phyloP scores from a whole-genome alignment of 2,888 invertebrate genomes.

The Eupithecia centaureata region DNA sequence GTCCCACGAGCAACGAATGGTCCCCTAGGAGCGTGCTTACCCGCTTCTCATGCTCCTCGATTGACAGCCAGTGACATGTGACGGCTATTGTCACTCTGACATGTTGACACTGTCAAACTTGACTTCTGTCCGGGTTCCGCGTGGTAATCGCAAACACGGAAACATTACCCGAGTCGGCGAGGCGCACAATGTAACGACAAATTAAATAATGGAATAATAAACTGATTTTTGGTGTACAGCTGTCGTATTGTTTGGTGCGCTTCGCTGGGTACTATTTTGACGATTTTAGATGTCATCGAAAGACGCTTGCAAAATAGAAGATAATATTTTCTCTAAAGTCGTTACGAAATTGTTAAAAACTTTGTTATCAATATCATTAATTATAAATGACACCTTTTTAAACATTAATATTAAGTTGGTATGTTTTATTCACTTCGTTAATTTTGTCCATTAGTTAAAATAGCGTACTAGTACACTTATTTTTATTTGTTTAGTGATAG shows the following conservation, averaged over 20 bases:
- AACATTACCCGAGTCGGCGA: constrained; percentile 67
- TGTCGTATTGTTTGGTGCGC: constrained; percentile 54
- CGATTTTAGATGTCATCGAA: constrained; percentile 53
- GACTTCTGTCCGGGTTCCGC: constrained; percentile 81
- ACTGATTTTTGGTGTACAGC: constrained; percentile 67
- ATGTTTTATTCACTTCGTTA: no score
- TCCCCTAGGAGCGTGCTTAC: constrained; percentile 54
- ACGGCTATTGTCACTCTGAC: constrained; percentile 79
- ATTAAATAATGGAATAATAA: constrained; percentile 82
- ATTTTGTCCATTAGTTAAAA: no score
- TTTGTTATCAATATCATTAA: background rate
- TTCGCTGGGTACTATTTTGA: constrained; percentile 42
- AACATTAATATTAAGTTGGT: no score
- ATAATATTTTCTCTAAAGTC: background rate
- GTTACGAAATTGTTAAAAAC: background rate
- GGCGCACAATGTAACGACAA: constrained; percentile 76
- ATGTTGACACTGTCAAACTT: constrained; percentile 83
- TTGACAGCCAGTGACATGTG: constrained; percentile 79
- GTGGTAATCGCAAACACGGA: constrained; percentile 79
- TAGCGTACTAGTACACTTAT: no score
- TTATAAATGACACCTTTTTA: no score
- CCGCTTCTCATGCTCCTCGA: constrained; percentile 78
- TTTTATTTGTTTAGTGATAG: no score
- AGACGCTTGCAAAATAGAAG: background rate
- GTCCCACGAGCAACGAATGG: constrained; percentile 61